Percentiles rank a stretch among this genome's conserved stretches.
phyloP scores from a whole-genome alignment of 1,140 invertebrate genomes.

The Maconellicoccus hirsutus region DNA sequence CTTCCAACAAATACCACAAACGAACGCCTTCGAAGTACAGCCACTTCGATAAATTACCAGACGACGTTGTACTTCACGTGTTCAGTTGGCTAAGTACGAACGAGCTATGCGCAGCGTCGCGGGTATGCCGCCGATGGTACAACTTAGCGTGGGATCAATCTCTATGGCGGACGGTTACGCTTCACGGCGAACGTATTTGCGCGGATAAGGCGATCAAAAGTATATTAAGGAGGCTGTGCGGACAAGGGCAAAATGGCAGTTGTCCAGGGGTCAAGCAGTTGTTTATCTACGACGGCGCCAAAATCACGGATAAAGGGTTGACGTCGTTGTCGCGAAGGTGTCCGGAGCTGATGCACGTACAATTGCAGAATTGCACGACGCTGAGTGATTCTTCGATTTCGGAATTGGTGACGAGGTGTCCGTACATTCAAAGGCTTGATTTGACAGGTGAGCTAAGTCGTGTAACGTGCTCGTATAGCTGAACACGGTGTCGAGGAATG shows the following conservation, averaged over 20 bases:
- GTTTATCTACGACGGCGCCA: conserved; percentile 56
- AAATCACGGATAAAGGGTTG: conserved; percentile 62
- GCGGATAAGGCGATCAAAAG: conserved; percentile 56
- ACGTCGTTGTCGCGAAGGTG: conserved; percentile 52
- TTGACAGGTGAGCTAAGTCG: conserved; percentile 62
- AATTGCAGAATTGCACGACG: conserved; percentile 52
- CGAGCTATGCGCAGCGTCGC: conserved; percentile 62
- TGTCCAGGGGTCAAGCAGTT: conserved; percentile 47
- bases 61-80: conserved; percentile 46
- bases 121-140: conserved; percentile 71
- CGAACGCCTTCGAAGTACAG: conserved; percentile 30
- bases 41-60: conserved; percentile 39
- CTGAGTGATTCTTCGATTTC: conserved; percentile 54
- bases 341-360: conserved; percentile 57
- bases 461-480: no score
- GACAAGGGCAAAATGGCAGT: conserved; percentile 38
- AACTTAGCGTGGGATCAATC: conserved; percentile 66
- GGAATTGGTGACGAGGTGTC: conserved; percentile 50
- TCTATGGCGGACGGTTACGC: conserved; percentile 57
- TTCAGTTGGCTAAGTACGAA: conserved; percentile 63
- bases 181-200: conserved; percentile 49
- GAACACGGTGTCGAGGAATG: no score
- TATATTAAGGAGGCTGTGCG: conserved; percentile 46
- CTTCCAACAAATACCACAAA: conserved; percentile 17
- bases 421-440: conserved; percentile 59